These are phyloP conservation scores for Baronia brevicornis DNA, from an alignment of 2,888 invertebrate genomes.

Conservation along the genomic window DNA sequence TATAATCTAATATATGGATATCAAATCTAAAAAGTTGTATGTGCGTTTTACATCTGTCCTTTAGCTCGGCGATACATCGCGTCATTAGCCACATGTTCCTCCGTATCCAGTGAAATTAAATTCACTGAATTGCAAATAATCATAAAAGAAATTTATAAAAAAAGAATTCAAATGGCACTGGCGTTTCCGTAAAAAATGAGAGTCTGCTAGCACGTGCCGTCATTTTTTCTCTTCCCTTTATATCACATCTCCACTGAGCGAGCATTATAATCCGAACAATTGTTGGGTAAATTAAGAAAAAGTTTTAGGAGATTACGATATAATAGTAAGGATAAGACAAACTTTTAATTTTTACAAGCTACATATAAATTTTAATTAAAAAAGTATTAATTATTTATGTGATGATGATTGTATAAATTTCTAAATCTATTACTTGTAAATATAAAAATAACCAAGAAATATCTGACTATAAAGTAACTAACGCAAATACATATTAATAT, in stretches of 20 bases:
- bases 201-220: constrained; percentile 59
- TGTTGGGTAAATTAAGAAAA: constrained; percentile 67
- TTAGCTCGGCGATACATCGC: too few relatives aligned
- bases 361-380: neutral
- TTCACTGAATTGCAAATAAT: constrained; percentile 29
- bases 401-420: too few relatives aligned
- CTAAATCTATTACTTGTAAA: too few relatives aligned
- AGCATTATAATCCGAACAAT: constrained; percentile 56
- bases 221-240: constrained; percentile 40
- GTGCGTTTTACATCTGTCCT: too few relatives aligned
- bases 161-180: constrained; percentile 41
- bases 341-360: neutral
- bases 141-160: constrained; percentile 39
- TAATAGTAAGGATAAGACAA: constrained; percentile 35
- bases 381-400: too few relatives aligned
- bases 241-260: constrained; percentile 33
- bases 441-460: too few relatives aligned
- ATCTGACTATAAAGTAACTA: too few relatives aligned
- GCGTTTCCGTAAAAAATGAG: constrained; percentile 60
- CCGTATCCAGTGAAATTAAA: constrained; percentile 55
- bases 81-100: too few relatives aligned
- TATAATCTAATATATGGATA: too few relatives aligned
- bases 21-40: too few relatives aligned
- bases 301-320: constrained; percentile 28
- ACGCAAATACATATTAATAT: too few relatives aligned